Evolutionary conservation across 2,113 vertebrate genomes (phyloP), one percentile per base, ranked within the genome.

Genomic region (Tragelaphus scriptus): DNA sequence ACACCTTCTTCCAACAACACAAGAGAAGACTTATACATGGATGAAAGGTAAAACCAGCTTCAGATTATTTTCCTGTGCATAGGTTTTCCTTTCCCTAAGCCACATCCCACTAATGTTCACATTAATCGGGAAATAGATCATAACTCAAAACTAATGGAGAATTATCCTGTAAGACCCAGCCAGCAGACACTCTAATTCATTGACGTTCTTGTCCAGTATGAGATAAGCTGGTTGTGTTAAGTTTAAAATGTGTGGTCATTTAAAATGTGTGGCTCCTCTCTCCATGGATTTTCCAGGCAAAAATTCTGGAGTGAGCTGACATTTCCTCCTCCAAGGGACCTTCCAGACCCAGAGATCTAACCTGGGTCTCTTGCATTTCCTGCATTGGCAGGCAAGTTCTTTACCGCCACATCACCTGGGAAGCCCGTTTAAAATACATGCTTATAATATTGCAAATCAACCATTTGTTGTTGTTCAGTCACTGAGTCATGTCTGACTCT

Each of bases 401-500:
- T 23, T 71, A 71, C 68, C n/a, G 40, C 68, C 21, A 40, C 36
- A 40, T 5, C 65, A 23, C 68, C n/a, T 71, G 68, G n/a, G n/a
- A 71, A 40, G 68, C 10, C n/a, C 5, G n/a, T 63, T 82, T 36
- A 13, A 55, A 58, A 71, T 86, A 0, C 36, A 6, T 14, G 68
- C 5, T 36, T 5, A 32, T 12, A 53, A 32, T 2, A 32, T 0
- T 32, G 28, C 49, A 53, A 53, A 21, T 12, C 79, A 21, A 7
- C 30, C 53, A 32, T 32, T 44, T 26, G 36, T 26, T 13, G 23
- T 26, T 77, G 12, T 77, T 77, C 40, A 26, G 12, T 77, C 40
- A 44, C 40, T 77, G 0, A 14, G 23, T 71, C 23, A 7, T 26
- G 12, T 77, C 71, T 26, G 40, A 44, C 6, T 77, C 40, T 14